Base-by-base conservation (phyloP, 2,113 vertebrate genomes). In the Chrysochloris asiatica region DNA sequence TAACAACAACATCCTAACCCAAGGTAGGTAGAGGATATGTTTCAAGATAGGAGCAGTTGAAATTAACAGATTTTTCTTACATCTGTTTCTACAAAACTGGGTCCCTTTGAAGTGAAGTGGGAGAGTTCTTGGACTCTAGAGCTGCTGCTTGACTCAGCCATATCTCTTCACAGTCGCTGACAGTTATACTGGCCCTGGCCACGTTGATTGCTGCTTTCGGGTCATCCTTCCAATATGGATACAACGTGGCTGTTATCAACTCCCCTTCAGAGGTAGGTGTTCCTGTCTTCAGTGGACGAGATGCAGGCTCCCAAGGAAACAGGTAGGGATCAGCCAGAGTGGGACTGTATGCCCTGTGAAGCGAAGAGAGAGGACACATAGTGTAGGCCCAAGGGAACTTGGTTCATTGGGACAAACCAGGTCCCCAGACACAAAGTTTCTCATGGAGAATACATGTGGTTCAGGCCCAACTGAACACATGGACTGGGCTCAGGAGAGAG, bases 211-310 rank as follows among this genome's bases (percentile, higher is more conserved):
- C 99, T 3, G 96, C 98, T 0, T 99, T 99, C n/a, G 99, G 99
- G 30, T 99, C 99, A 0, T 99, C 99, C 21, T 99, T 99, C 98
- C 99, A 99, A 96, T 99, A 99, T 0, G 99, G 99, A 9, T 99
- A 99, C 95, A 99, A 99, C 0, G 99, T 99, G 52, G 98, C 99
- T 1, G 98, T 97, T 0, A 90, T 99, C 95, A 99, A 99, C 96
- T 99, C 99, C 67, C 99, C 99, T 3, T 94, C 98, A 0, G 89
- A 75, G 94, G 99, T 99, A 98, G 92, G 98, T 94, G 0, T n/a
- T n/a, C n/a, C n/a, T n/a, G n/a, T 0, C 50, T 36, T 36, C 9
- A 54, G 48, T 8, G 10, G 65, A 41, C 6, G 14, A 54, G 72
- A 17, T 0, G 0, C 8, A 16, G n/a, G 63, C 16, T 21, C 43